Conservation (phyloP, 2,797 vertebrate species). For the Valencia hispanica region DNA sequence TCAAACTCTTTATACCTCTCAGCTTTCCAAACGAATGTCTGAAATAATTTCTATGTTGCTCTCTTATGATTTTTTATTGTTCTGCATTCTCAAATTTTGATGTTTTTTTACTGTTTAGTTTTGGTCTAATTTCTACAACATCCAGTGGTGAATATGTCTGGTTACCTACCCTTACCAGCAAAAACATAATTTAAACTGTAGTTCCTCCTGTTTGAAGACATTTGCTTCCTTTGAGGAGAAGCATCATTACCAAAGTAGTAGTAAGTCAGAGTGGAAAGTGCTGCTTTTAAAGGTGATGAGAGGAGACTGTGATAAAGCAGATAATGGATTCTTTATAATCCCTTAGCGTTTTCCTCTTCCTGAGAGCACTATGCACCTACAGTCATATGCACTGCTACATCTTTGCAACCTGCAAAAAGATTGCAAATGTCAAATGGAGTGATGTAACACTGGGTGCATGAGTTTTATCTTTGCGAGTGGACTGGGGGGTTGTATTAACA, state of each 20-base stretch:
- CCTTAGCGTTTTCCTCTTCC: slow-evolving; percentile 14
- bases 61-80: background rate
- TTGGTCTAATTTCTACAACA: background rate
- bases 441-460: background rate
- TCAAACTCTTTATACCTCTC: slow-evolving; percentile 3
- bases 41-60: slow-evolving; percentile 6
- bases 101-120: slow-evolving; percentile 3
- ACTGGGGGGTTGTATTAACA: background rate
- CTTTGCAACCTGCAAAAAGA: slow-evolving; percentile 2
- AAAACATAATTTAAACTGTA: slow-evolving; percentile 7
- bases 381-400: background rate
- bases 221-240: slow-evolving; percentile 28
- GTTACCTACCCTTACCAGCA: slow-evolving; percentile 17
- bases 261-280: slow-evolving; percentile 17
- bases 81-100: background rate
- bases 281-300: slow-evolving; percentile 41
- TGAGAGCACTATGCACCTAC: slow-evolving; percentile 8
- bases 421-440: slow-evolving; percentile 2
- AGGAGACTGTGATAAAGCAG: slow-evolving; percentile 34
- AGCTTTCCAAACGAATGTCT: slow-evolving; percentile 22
- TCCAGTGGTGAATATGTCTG: background rate
- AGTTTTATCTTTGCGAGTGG: background rate
- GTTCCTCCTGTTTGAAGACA: slow-evolving; percentile 19
- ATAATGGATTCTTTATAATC: slow-evolving; percentile 47
- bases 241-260: slow-evolving; percentile 35